Evolutionary conservation across 2,113 vertebrate genomes (phyloP), one percentile per base, ranked within the genome.

Genomic region (Galeopterus variegatus): DNA sequence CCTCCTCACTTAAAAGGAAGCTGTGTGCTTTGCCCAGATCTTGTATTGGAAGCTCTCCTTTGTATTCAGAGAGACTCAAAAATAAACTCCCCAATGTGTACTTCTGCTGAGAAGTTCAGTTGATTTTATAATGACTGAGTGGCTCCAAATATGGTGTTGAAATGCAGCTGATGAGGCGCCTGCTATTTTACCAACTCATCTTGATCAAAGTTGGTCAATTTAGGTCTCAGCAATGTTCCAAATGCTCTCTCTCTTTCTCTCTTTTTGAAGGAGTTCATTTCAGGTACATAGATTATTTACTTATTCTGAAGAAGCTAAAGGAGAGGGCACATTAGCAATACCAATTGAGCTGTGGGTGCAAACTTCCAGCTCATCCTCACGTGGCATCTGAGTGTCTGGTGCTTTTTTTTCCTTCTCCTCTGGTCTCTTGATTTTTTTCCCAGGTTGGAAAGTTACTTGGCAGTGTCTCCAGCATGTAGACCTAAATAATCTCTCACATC

Each of bases 21-120:
- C 89, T 60, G 36, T 91, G 82, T 48, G 93, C 41, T 86, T 80
- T 96, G 64, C 77, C 82, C 75, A 79, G 65, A 64, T 60, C 60
- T 52, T 18, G 19, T 10, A 14, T 52, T 90, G 79, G 95, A 82
- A 72, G 69, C 80, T 92, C 60, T 93, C 84, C 70, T 95, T 96
- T 97, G 93, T 88, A 81, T 96, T 96, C 88, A 18, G 92, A 92
- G 91, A 96, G 87, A 72, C 90, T 97, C 62, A 80, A 48, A 97
- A 97, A 97, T 97, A 96, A 97, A 96, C 90, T 95, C 96, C 94
- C 93, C 28, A 36, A 60, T 79, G 96, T 93, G 93, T 70, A 52
- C 62, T 95, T 96, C 52, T 52, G 90, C 90, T 52, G 84, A 95
- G 94, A 90, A 83, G 92, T 92, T 93, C 93, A 90, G 95, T 81